Evolutionary conservation across 2,797 vertebrate genomes (phyloP), one percentile per base, ranked within the genome.

Genomic region (Catostomus latipinnis): DNA sequence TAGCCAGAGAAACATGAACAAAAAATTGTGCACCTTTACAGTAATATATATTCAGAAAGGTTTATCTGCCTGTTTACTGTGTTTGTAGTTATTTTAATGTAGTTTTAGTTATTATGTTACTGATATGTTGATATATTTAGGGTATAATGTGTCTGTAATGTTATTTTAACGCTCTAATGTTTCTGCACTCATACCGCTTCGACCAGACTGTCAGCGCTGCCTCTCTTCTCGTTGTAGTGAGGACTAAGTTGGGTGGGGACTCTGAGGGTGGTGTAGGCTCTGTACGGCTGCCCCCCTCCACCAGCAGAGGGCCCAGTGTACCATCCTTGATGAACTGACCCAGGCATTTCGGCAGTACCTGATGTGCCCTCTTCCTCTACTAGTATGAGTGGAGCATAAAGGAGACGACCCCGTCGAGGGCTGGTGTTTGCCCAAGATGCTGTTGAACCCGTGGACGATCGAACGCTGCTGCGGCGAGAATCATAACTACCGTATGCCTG

Each of bases 191-290:
- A 96, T 90, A 98, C 97, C 70, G 97, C 96, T 84, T 98, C 97
- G 11, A 98, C 97, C 88, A 98, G 92, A 83, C 95, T 97, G 92
- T 97, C 96, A 0, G 96, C 97, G 0, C 96, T 97, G 77, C 96
- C 96, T 52, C 92, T 92, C 90, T 93, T 95, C 78, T 94, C 91
- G 0, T 92, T 9, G 71, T 92, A 90, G 71, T 92, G 88, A 72
- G 92, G 91, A 85, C 84, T 68, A 74, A 87, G 87, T 4, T 90
- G 91, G 1, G 94, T 90, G 4, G 93, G 93, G 74, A 95, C 87
- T 74, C 90, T 91, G 48, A 96, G 88, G 43, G 94, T 95, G 87
- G 92, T 90, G 81, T 91, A 96, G 79, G 94, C 92, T 43, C 85
- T 89, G 13, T 93, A 95, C 16, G 80, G 89, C 77, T 84, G 83